Evolutionary conservation across 1,140 invertebrate genomes (phyloP).

Genomic region (Argopecten irradians): DNA sequence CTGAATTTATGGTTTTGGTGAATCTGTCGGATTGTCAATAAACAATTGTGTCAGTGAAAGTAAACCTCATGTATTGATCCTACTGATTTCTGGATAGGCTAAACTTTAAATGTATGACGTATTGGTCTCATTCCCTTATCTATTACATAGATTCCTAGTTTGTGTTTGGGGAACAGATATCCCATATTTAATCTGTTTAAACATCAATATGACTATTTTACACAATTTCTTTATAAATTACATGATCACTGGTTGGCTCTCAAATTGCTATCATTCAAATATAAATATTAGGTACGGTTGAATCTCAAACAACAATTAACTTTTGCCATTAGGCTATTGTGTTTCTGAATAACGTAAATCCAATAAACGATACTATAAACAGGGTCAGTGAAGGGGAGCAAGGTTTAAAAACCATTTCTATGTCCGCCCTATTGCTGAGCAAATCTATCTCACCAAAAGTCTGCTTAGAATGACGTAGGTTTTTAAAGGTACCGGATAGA

Average conservation of each 20-base stretch:
- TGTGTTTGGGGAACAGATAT: not conserved
- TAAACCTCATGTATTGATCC: not conserved
- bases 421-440: not conserved
- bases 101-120: not conserved
- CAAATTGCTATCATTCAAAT: not conserved
- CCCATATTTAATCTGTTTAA: not conserved
- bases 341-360: not conserved
- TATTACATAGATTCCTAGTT: not conserved
- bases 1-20: not conserved
- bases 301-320: not conserved
- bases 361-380: not conserved
- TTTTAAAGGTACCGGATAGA: not conserved
- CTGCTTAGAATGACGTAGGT: not conserved
- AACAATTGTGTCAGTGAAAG: not conserved
- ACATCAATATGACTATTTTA: not conserved
- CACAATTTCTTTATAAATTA: not conserved
- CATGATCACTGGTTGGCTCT: not conserved
- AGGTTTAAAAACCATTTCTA: not conserved
- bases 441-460: not conserved
- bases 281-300: not conserved
- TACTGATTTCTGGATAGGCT: not conserved
- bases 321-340: constrained; percentile 2
- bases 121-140: not conserved
- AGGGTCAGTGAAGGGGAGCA: not conserved
- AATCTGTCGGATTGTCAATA: not conserved